These are phyloP conservation scores for Trichonephila inaurata DNA, from an alignment of 1,140 invertebrate genomes.

Conservation along the genomic window DNA sequence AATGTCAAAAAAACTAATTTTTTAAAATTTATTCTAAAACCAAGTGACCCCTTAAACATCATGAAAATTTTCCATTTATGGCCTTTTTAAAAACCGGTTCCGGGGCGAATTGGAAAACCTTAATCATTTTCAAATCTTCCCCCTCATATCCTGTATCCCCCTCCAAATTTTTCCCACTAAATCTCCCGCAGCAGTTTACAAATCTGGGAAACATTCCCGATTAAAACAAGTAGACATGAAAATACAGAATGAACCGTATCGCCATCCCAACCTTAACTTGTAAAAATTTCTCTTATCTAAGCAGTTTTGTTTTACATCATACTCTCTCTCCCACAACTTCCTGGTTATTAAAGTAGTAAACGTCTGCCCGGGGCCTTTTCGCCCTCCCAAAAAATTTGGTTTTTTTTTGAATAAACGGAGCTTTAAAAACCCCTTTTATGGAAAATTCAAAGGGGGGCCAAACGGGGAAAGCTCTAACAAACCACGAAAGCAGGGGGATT, in stretches of 20 bases:
- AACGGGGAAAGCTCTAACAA: neutral
- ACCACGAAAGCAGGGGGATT: neutral
- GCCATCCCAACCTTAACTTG: neutral
- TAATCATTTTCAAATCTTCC: no score
- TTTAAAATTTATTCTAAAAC: no score
- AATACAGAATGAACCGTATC: neutral
- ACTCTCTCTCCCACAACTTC: neutral
- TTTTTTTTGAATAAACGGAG: neutral
- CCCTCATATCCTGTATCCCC: no score
- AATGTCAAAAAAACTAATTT: no score
- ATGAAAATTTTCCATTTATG: no score
- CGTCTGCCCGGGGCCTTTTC: neutral
- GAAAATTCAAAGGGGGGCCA: neutral
- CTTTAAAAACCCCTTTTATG: neutral
- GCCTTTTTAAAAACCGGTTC: no score
- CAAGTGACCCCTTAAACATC: no score
- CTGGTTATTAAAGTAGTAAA: neutral
- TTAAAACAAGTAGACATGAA: neutral
- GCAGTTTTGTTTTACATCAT: neutral
- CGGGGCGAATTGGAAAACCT: no score
- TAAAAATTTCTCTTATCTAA: neutral
- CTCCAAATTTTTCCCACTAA: no score
- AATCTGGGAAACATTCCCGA: neutral
- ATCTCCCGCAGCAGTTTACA: no score
- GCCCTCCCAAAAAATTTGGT: conserved; percentile 3